A percentile compares a stretch with the other conserved stretches of the same genome.
These are phyloP conservation scores for Ascidia mentula DNA, from an alignment of 23 tunicate species.

Conservation along the genomic window DNA sequence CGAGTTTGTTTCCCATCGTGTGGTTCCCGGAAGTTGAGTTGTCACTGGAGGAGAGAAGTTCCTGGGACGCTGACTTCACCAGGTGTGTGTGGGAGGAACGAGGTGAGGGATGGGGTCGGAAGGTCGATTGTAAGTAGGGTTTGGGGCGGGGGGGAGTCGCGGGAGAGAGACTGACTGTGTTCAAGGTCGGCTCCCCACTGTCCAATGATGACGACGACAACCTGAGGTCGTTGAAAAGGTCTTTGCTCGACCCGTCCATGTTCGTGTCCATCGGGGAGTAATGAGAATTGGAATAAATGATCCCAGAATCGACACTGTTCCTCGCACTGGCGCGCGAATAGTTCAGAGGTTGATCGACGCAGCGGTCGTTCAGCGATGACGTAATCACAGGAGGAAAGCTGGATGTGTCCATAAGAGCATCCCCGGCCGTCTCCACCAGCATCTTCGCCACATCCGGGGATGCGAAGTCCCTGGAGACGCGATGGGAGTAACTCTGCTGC, in stretches of 20 bases:
- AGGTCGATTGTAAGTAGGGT: slow-evolving; percentile 12
- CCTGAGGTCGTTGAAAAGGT: slow-evolving; percentile 61
- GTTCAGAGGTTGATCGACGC: not conserved
- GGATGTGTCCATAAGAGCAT: slow-evolving; percentile 86
- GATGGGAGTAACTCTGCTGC: slow-evolving; percentile 2
- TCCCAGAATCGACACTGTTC: slow-evolving; percentile 61
- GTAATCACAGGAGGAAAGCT: slow-evolving; percentile 58
- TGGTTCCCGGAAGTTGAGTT: slow-evolving; percentile 4
- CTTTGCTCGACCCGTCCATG: slow-evolving; percentile 27
- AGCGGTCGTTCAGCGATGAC: slow-evolving; percentile 8
- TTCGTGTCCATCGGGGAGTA: slow-evolving; percentile 90
- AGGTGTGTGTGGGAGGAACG: slow-evolving; percentile 56
- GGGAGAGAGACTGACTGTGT: slow-evolving; percentile 52
- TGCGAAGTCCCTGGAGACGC: not conserved
- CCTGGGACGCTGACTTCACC: slow-evolving; percentile 75
- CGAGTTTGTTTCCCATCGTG: slow-evolving; percentile 48
- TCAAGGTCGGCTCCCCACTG: slow-evolving; percentile 72
- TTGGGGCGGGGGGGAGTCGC: slow-evolving; percentile 43
- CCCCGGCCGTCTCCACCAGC: slow-evolving; percentile 84
- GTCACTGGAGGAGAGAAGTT: slow-evolving; percentile 39
- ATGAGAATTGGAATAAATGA: slow-evolving; percentile 63
- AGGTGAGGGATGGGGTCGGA: slow-evolving; percentile 16
- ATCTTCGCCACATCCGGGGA: slow-evolving; percentile 67
- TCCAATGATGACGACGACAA: slow-evolving; percentile 78
- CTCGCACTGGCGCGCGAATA: slow-evolving; percentile 39